Evolutionary conservation across 1,140 invertebrate genomes (phyloP).

Genomic region (Pogonognathellus flavescens): DNA sequence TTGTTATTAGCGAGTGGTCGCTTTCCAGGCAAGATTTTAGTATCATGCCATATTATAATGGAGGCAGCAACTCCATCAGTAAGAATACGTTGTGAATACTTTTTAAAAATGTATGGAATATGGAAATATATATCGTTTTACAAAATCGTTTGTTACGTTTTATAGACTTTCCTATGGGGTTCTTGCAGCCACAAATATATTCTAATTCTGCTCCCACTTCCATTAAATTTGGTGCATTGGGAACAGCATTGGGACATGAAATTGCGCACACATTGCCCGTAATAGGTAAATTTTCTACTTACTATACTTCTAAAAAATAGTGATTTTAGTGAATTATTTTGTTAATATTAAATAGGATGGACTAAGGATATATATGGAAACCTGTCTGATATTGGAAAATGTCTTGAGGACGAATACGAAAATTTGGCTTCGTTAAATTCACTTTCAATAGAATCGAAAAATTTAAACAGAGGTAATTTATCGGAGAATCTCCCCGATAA

Average conservation of each 20-base stretch:
- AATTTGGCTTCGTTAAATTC: not conserved
- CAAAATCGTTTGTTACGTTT: too few relatives aligned
- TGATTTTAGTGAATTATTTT: not conserved
- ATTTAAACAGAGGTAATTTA: not conserved
- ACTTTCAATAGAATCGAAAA: not conserved
- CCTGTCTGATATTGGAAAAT: not conserved
- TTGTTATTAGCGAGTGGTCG: too few relatives aligned
- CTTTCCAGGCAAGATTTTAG: too few relatives aligned
- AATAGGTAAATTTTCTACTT: not conserved
- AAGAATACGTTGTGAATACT: too few relatives aligned
- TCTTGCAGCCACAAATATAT: not conserved
- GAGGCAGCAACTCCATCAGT: too few relatives aligned
- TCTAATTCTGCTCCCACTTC: not conserved
- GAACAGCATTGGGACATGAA: slow-evolving; percentile 34
- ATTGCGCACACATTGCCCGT: slow-evolving; percentile 9
- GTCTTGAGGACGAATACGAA: not conserved
- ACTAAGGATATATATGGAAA: not conserved
- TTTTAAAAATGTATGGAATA: too few relatives aligned
- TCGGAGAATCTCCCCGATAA: slow-evolving; percentile 14
- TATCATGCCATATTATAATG: too few relatives aligned
- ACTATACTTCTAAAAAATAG: not conserved
- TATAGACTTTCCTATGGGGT: slow-evolving; percentile 34
- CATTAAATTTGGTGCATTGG: slow-evolving; percentile 15
- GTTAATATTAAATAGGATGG: not conserved
- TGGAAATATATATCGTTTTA: too few relatives aligned